Percentiles rank a stretch among this genome's conserved stretches.
Evolutionary conservation across 1,140 invertebrate species (phyloP).

Genomic region (Lordiphosa collinella): DNA sequence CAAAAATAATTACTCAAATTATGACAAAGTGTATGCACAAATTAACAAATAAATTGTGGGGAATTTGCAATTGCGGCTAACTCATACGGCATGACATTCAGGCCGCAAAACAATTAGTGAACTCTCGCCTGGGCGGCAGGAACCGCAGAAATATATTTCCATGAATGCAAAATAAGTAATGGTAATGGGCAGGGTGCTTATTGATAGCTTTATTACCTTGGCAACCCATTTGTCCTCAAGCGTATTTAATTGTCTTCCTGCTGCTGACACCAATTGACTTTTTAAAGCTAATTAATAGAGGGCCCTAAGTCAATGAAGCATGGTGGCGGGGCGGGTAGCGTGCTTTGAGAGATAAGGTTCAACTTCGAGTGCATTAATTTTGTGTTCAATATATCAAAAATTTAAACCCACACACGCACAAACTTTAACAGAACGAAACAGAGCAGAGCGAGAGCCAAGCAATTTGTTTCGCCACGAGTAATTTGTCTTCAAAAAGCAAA

Average conservation of each 20-base stretch:
- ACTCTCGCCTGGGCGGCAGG: neutral
- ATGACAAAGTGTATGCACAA: constrained; percentile 49
- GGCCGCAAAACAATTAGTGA: constrained; percentile 7
- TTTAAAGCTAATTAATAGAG: constrained; percentile 4
- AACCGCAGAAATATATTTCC: constrained; percentile 4
- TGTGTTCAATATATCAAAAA: constrained; percentile 21
- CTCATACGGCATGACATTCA: constrained; percentile 6
- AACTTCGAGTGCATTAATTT: constrained; percentile 18
- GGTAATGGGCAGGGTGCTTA: neutral
- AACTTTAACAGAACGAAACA: constrained; percentile 25
- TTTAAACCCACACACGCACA: constrained; percentile 34
- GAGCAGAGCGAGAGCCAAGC: constrained; percentile 41
- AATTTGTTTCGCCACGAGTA: constrained; percentile 73
- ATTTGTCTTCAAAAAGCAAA: constrained; percentile 76
- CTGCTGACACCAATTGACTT: too few species aligned
- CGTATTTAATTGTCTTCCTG: constrained; percentile 44
- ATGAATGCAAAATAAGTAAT: neutral
- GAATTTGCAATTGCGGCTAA: constrained; percentile 6
- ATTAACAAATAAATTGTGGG: constrained; percentile 49
- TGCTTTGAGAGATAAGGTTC: constrained; percentile 1
- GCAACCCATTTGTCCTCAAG: constrained; percentile 10
- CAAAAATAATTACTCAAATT: constrained; percentile 63
- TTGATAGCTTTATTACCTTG: too few species aligned
- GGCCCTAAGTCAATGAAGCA: neutral
- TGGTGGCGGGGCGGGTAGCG: too few species aligned